Evolutionary conservation across 2,113 vertebrate species (phyloP).

Genomic region (Lycaon pictus): DNA sequence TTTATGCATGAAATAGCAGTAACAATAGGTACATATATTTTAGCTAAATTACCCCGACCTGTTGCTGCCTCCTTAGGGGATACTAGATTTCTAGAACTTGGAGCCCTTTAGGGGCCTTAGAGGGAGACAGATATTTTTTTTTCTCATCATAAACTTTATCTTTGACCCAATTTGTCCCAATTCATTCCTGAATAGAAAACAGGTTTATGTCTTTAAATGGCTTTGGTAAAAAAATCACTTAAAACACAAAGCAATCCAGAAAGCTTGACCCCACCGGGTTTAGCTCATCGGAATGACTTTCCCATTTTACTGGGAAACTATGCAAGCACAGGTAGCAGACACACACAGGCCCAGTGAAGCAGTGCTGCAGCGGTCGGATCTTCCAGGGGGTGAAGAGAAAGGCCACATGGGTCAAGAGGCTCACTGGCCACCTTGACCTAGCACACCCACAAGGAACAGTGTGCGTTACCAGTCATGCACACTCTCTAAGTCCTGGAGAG

Average conservation of each 20-base stretch:
- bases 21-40: background rate
- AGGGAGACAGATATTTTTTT: background rate
- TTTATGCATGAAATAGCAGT: constrained; percentile 24
- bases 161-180: background rate
- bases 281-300: constrained; percentile 34
- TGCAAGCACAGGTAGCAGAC: background rate
- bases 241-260: constrained; percentile 62
- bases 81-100: background rate
- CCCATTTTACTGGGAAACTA: constrained; percentile 54
- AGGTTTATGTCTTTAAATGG: background rate
- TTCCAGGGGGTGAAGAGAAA: constrained; percentile 72
- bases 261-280: constrained; percentile 57
- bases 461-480: background rate
- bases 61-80: background rate
- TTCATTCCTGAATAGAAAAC: background rate
- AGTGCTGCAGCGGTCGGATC: constrained; percentile 47
- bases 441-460: background rate
- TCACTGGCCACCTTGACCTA: constrained; percentile 65
- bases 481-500: background rate
- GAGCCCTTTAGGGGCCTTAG: background rate
- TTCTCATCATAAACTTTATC: constrained; percentile 23
- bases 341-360: constrained; percentile 61
- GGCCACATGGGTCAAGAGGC: constrained; percentile 64
- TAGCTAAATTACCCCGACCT: background rate
- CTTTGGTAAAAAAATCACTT: constrained; percentile 54